phyloP scores from a whole-genome alignment of 2,888 invertebrate genomes.

The Noctua janthe region DNA sequence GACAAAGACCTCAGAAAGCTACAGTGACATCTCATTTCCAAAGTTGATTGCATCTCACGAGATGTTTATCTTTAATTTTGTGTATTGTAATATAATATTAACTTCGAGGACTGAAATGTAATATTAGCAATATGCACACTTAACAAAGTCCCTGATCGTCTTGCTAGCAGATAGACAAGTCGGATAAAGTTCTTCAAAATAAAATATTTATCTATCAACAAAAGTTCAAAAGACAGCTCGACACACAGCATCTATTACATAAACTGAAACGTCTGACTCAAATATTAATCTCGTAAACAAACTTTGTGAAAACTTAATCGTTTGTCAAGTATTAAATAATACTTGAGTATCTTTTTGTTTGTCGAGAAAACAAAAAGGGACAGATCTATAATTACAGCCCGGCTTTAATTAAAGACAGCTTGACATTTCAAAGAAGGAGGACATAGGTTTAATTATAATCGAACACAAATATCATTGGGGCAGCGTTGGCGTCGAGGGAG shows the following conservation, averaged over 20 bases:
- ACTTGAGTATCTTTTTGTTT: conserved; percentile 69
- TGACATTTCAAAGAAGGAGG: conserved; percentile 90
- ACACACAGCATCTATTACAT: conserved; percentile 47
- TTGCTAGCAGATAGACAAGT: conserved; percentile 11
- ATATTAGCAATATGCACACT: conserved; percentile 3
- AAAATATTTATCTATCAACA: conserved; percentile 45
- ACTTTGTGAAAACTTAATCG: conserved; percentile 60
- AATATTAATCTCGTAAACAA: conserved; percentile 62
- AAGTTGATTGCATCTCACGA: conserved; percentile 3
- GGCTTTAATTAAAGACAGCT: conserved; percentile 88
- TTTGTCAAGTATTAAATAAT: conserved; percentile 62
- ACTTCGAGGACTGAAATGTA: conserved; percentile 1
- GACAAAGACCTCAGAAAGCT: not conserved
- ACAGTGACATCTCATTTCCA: conserved; percentile 16
- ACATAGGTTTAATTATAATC: conserved; percentile 81
- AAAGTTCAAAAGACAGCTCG: conserved; percentile 40
- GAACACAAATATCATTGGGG: conserved; percentile 90
- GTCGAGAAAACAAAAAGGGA: conserved; percentile 76
- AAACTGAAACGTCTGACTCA: conserved; percentile 49
- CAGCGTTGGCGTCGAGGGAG: conserved; percentile 81
- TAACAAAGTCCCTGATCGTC: conserved; percentile 3
- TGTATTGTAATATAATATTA: not conserved
- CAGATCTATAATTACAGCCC: conserved; percentile 82
- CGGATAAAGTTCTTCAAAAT: conserved; percentile 13
- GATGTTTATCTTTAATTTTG: conserved; percentile 1